phyloP scores from a whole-genome alignment of 2,888 invertebrate genomes.

The Tetragonula carbonaria region DNA sequence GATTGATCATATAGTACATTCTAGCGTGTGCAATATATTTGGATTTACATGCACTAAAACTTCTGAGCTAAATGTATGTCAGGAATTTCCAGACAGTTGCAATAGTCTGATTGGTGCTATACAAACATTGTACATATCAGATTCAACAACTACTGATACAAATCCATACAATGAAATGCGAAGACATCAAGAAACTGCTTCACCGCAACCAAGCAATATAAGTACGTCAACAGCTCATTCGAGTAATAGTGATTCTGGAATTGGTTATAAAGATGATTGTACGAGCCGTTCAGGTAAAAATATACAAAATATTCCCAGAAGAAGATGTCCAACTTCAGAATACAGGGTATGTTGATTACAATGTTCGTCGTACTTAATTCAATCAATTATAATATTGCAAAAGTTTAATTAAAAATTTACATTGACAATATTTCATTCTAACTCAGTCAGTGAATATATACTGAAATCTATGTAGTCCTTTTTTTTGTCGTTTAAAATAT shows the following conservation, averaged over 20 bases:
- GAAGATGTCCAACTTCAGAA: slow-evolving; percentile 61
- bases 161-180: slow-evolving; percentile 74
- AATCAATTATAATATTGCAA: background rate
- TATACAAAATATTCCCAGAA: slow-evolving; percentile 89
- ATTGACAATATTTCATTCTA: background rate
- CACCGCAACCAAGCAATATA: slow-evolving; percentile 93
- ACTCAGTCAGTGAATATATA: background rate
- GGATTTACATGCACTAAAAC: slow-evolving; percentile 93
- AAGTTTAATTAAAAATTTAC: background rate
- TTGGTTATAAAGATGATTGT: slow-evolving; percentile 96
- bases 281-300: slow-evolving; percentile 93
- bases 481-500: background rate
- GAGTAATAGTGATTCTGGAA: slow-evolving; percentile 97
- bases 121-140: slow-evolving; percentile 85
- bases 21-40: slow-evolving; percentile 92
- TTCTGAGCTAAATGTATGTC: slow-evolving; percentile 90
- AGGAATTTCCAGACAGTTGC: slow-evolving; percentile 96
- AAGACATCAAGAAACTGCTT: slow-evolving; percentile 82
- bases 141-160: slow-evolving; percentile 77
- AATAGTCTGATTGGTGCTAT: slow-evolving; percentile 87
- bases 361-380: background rate
- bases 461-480: background rate
- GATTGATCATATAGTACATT: slow-evolving; percentile 92
- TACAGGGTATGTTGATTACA: slow-evolving; percentile 56
- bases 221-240: slow-evolving; percentile 93